Conservation (phyloP, 2,888 invertebrate species). For the Gortyna flavago region DNA sequence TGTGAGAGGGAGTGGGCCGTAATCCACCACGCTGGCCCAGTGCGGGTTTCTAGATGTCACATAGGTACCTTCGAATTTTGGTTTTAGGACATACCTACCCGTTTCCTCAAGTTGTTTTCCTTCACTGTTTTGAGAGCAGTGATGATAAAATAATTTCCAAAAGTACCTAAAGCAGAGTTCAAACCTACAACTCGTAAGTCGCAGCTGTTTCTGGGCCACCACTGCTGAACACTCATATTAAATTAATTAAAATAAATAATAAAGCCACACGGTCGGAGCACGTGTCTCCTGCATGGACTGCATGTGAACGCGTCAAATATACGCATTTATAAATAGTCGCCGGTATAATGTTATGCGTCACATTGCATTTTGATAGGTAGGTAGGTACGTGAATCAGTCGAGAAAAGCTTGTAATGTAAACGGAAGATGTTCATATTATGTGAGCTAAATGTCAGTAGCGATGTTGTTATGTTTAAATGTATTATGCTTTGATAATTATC, state of each 20-base stretch:
- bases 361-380: slow-evolving; percentile 9
- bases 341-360: slow-evolving; percentile 24
- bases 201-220: too few species aligned
- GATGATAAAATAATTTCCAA: too few species aligned
- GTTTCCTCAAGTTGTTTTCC: too few species aligned
- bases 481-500: slow-evolving; percentile 10
- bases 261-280: slow-evolving; percentile 20
- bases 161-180: neutral
- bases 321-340: slow-evolving; percentile 43
- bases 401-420: slow-evolving; percentile 3
- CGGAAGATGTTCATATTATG: slow-evolving; percentile 8
- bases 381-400: neutral
- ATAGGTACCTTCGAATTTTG: neutral
- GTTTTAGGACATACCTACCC: neutral
- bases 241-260: slow-evolving; percentile 18
- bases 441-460: slow-evolving; percentile 7
- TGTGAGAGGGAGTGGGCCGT: neutral
- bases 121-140: neutral
- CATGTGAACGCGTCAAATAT: slow-evolving; percentile 33
- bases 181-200: neutral
- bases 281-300: slow-evolving; percentile 39
- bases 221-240: neutral
- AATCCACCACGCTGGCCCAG: neutral
- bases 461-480: neutral
- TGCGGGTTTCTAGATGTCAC: neutral